A percentile compares a stretch with the other conserved stretches of the same genome.
Conservation (phyloP, 1,140 invertebrate genomes). For the Brachionus plicatilis region DNA sequence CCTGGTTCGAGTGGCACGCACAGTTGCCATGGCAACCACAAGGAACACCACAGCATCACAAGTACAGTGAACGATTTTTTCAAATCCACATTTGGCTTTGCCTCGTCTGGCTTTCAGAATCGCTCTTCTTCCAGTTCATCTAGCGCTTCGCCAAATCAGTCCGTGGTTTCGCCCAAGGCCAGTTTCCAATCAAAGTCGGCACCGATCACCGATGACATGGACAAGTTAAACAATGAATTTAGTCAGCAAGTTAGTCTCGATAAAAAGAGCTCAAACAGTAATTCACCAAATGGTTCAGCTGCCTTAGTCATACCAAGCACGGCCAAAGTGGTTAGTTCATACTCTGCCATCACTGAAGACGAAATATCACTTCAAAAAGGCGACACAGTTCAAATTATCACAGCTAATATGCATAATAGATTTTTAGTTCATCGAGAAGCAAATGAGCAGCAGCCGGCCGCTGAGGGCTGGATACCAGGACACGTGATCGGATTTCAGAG, state of each 20-base stretch:
- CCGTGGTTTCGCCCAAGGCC: not conserved
- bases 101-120: constrained; percentile 20
- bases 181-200: not conserved
- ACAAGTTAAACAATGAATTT: not conserved
- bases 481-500: constrained; percentile 57
- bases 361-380: constrained; percentile 56
- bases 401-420: constrained; percentile 51
- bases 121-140: constrained; percentile 34
- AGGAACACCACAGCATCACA: constrained; percentile 25
- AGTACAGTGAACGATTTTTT: constrained; percentile 32
- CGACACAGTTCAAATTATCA: constrained; percentile 55
- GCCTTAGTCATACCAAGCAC: constrained; percentile 11
- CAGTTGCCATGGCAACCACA: constrained; percentile 40
- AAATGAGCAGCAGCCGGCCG: constrained; percentile 54
- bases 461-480: constrained; percentile 63
- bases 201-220: not conserved
- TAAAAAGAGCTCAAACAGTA: not conserved
- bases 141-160: not conserved
- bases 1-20: constrained; percentile 43
- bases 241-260: not conserved
- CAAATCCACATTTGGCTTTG: constrained; percentile 27
- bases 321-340: constrained; percentile 53
- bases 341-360: constrained; percentile 56
- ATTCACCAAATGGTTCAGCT: constrained; percentile 1
- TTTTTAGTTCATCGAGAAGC: constrained; percentile 53